A percentile compares a stretch with the other conserved stretches of the same genome.
phyloP scores from a whole-genome alignment of 2,113 vertebrate species.

The Morone chrysops region DNA sequence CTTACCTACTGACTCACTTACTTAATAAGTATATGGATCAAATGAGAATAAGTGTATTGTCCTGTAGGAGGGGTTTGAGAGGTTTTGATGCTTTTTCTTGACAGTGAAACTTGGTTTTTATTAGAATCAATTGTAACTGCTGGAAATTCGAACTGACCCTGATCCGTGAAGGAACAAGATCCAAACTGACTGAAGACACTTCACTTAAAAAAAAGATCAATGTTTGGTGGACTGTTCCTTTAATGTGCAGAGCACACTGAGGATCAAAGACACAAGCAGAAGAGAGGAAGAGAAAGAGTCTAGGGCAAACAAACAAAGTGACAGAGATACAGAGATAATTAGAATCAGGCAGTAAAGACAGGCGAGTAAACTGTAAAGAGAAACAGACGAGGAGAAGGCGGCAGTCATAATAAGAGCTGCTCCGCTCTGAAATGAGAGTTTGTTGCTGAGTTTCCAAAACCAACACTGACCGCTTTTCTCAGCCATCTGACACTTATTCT shows the following conservation, averaged over 20 bases:
- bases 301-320: background rate
- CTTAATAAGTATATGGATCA: no score
- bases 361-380: background rate
- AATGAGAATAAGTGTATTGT: no score
- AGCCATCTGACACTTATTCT: conserved; percentile 42
- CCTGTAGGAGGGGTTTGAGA: no score
- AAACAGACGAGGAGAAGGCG: background rate
- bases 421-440: conserved; percentile 4
- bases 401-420: conserved; percentile 3
- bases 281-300: background rate
- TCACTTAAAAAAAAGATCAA: background rate
- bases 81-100: no score
- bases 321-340: background rate
- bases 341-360: background rate
- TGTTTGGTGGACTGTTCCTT: background rate
- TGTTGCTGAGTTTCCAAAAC: conserved; percentile 37
- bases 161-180: no score
- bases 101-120: no score
- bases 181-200: no score
- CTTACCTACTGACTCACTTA: no score
- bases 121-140: no score
- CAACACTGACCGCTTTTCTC: conserved; percentile 36
- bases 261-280: background rate
- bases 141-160: no score
- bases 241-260: background rate